Base-by-base conservation (phyloP, 2,113 vertebrate genomes). In the Camelus bactrianus region DNA sequence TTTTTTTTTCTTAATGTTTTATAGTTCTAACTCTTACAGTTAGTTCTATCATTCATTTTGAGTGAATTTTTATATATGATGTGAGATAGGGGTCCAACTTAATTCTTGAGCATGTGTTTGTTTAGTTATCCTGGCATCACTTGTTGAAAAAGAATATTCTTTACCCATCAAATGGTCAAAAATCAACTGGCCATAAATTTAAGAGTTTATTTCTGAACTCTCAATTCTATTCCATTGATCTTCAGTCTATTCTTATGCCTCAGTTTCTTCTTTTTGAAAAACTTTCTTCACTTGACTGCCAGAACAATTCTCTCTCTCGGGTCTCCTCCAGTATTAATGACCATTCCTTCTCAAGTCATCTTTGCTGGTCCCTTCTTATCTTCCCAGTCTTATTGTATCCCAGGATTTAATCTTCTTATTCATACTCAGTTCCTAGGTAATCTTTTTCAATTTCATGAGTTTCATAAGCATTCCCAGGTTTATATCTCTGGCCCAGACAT, bases 101-200 rank as follows among this genome's bases (percentile, higher is more conserved):
- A 26, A 54, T 69, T 86, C 54, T 20, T 91, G 26, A 56, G 48
- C 22, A 14, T 79, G n/a, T 73, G 48, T 10, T 22, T 94, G 38
- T 62, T 70, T 76, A 89, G 35, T 87, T 92, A 46, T 87, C 42
- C 58, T 32, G 90, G 38, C 14, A 75, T 26, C 4, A 56, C 93
- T 94, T 94, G 60, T 52, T 88, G 70, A 75, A 92, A 96, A 91
- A 91, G 46, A 83, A 19, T 69, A 19, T 90, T 72, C 13, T 90
- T 69, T 94, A 81, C 2, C 38, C 24, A 62, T 52, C 73, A 42
- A 89, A 79, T 79, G 19, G 5, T 85, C 42, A 64, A 91, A 92
- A 79, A 94, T 70, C 82, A 94, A 30, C 10, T 87, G 58, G 62
- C 30, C 26, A 11, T 65, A 83, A 94, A 50, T 38, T 2, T 91